Evolutionary conservation across 2,113 vertebrate genomes (phyloP), one percentile per base, ranked within the genome.

Genomic region (Chamaetylas fuelleborni): DNA sequence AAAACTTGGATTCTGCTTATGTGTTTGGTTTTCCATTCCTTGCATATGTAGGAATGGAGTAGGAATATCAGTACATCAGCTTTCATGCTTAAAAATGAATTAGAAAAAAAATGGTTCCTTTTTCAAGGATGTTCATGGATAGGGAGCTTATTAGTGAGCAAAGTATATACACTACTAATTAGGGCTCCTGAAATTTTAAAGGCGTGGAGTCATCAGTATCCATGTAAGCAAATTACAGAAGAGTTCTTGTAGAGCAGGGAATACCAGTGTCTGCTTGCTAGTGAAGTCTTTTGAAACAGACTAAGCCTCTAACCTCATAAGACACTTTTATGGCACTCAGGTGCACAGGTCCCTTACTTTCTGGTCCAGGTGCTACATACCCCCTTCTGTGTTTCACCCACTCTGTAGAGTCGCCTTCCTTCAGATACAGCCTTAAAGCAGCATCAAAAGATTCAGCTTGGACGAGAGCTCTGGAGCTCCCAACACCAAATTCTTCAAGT

Each of bases 131-230:
- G 8, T 51, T 85, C 12, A 18, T 88, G 51, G 38, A 48, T 67
- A 86, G 90, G 56, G 84, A 86, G 65, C 76, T 92, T 88, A 74
- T 73, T 90, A 65, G 60, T 67, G 65, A 79, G 72, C 36, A 73
- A 93, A 78, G 53, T 34, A 22, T 71, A 26, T 81, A 81, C 15
- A 4, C 36, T 86, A 17, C 72, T 90, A 72, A 84, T 95, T 88
- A 90, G 23, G 18, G 19, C n/a, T 94, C 91, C 51, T 77, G 72
- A 88, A 78, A 77, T 51, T 81, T 83, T 90, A 43, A 85, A 93
- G 71, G 64, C 22, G 34, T 45, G 90, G 79, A 94, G 56, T 96
- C 93, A 93, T 74, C 65, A 26, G 31, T 73, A 60, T 67, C 66
- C 34, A 17, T 40, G 43, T 29, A 67, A 83, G 60, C 34, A 88